Base-by-base conservation (phyloP, 2,797 vertebrate species). In the Epinephelus coioides region DNA sequence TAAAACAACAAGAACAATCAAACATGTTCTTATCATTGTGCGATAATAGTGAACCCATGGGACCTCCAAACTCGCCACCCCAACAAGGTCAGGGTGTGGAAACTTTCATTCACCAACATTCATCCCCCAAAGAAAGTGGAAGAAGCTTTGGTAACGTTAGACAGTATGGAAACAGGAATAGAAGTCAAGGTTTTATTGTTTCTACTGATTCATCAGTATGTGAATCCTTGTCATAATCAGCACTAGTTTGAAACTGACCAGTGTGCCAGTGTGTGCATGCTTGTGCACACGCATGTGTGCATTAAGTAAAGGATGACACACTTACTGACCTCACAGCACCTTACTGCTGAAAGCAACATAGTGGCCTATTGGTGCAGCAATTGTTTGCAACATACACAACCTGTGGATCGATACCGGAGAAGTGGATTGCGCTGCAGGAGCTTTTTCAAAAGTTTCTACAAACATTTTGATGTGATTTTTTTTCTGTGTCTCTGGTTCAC, bases 1-100 rank as follows among this genome's bases (percentile, higher is more conserved):
- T 67, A 23, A 59, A 46, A 63, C 63, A 47, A 57, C 68, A 55
- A 14, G 21, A 65, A 19, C 43, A 67, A 73, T 54, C 25, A 46
- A 50, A 68, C 51, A 53, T 1, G 9, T 44, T 77, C 21, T 76
- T 51, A 64, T 82, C 51, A 5, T 7, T 10, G 21, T 13, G 53
- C 12, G 13, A 30, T 53, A 56, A 49, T 3, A 18, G 21, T 21
- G 23, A 66, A 43, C 8, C 34, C 8, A 34, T 34, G 34, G 7
- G 34, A 34, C 34, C 1, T 27, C 18, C 15, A 27, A 56, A 53
- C 54, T 23, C 0, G 27, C 23, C 6, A 5, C 7, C 15, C 3
- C 64, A 3, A 14, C 55, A 51, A 73, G 43, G 61, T 44, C 55
- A 64, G 6, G n/a, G 6, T 1, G 1, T 17, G 30, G 59, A 23